Conservation (phyloP, 1,140 invertebrate species). For the Chironomus tepperi region DNA sequence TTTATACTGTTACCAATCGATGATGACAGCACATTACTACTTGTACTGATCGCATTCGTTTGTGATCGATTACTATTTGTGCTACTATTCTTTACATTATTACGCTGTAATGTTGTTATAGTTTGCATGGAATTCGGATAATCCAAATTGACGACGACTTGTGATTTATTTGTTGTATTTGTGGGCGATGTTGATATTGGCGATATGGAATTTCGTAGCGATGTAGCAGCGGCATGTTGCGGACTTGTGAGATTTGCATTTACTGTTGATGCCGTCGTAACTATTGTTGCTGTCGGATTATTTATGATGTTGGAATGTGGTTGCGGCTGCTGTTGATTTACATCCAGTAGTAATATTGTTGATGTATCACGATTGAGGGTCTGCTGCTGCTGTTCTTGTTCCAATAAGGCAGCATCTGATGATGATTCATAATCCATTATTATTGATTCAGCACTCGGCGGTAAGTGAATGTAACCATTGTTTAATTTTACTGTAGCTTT, state of each 20-base stretch:
- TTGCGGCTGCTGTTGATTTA: slow-evolving; percentile 1
- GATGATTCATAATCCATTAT: slow-evolving; percentile 21
- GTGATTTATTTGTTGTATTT: slow-evolving; percentile 12
- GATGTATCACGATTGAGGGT: slow-evolving; percentile 14
- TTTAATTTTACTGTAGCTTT: slow-evolving; percentile 8
- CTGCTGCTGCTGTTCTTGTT: slow-evolving; percentile 13
- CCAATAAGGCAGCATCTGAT: slow-evolving; percentile 9
- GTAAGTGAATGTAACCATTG: slow-evolving; percentile 21
- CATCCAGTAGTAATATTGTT: slow-evolving; percentile 10
- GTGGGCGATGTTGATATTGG: slow-evolving; percentile 8
- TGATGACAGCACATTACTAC: not conserved
- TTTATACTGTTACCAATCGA: slow-evolving; percentile 11
- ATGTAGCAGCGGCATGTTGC: not conserved
- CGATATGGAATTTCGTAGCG: slow-evolving; percentile 11
- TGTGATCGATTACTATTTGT: slow-evolving; percentile 3
- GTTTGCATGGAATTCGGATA: slow-evolving; percentile 19
- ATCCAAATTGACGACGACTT: slow-evolving; percentile 15
- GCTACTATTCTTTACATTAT: slow-evolving; percentile 17
- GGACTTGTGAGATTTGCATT: not conserved
- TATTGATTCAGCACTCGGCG: slow-evolving; percentile 4
- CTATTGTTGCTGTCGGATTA: not conserved
- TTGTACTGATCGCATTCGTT: not conserved
- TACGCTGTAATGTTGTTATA: not conserved
- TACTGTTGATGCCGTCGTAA: not conserved
- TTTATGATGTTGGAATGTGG: slow-evolving; percentile 16